Evolutionary conservation across 2,797 vertebrate species (phyloP), one percentile per base, ranked within the genome.

Genomic region (Falco novaeseelandiae): DNA sequence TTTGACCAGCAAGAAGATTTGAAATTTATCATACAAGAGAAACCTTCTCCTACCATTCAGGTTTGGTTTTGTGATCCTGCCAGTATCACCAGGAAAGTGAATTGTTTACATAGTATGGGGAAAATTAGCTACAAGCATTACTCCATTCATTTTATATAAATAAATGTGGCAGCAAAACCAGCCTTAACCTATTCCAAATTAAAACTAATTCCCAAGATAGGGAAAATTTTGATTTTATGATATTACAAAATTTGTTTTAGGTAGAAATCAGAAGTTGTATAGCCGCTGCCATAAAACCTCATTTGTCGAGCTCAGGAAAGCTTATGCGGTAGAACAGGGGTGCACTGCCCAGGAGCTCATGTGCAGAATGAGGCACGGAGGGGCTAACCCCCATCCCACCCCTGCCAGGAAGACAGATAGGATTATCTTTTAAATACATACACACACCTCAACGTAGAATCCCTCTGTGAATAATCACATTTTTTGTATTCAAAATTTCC

Each of bases 91-190:
- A 76, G n/a, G 57, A 62, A 71, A 73, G 38, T 3, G 5, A 79
- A 17, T 3, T 71, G n/a, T 57, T 84, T 89, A 85, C 30, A 36
- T n/a, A 83, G 71, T 1, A 71, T 2, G 26, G 46, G 7, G 21
- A 44, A 89, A 83, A 82, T 20, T 61, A 91, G 89, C 86, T 70
- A 65, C 69, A 82, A 86, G 38, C 72, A 66, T 52, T 83, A 82
- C 17, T 62, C 29, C 27, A 40, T 34, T 9, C 2, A 12, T 14
- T 73, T 61, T 63, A 44, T 15, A 44, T 9, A 94, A 85, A 84
- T 17, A 84, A 82, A 86, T 17, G n/a, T 16, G 30, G 25, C 36
- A 72, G 65, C 38, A 92, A 87, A 92, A 49, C 8, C n/a, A 46
- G 38, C n/a, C 46, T 87, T 59, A 85, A 78, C 44, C 12, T 26